Conservation (phyloP, 2,797 vertebrate genomes). For the Acanthurus leucopareius region DNA sequence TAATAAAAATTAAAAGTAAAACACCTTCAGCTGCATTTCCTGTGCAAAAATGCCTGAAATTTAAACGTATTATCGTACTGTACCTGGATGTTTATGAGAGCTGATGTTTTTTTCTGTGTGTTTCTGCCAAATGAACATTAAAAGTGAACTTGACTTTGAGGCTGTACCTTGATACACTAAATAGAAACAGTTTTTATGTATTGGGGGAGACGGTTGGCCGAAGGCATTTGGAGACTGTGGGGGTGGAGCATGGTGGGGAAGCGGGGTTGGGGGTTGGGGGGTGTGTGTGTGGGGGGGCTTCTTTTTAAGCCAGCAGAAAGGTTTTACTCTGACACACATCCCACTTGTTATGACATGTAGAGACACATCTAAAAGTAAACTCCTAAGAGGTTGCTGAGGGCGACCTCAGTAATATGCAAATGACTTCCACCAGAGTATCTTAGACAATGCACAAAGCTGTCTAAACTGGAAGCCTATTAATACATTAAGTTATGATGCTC, state of each 20-base stretch:
- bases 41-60: neutral
- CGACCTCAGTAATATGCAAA: conserved; percentile 85
- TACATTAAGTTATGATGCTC: conserved; percentile 70
- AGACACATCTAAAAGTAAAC: conserved; percentile 83
- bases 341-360: conserved; percentile 80
- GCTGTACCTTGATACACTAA: conserved; percentile 45
- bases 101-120: conserved; percentile 12
- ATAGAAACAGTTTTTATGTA: conserved; percentile 50
- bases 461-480: conserved; percentile 81
- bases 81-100: conserved; percentile 8
- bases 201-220: conserved; percentile 66
- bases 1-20: neutral
- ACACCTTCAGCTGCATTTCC: conserved; percentile 4
- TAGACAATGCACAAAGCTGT: conserved; percentile 83
- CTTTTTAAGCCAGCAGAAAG: conserved; percentile 61
- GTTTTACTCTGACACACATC: conserved; percentile 77
- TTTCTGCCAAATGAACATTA: conserved; percentile 17
- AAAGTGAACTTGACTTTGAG: conserved; percentile 46
- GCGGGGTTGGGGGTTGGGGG: conserved; percentile 16
- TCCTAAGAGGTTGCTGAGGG: conserved; percentile 84
- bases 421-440: conserved; percentile 79
- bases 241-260: conserved; percentile 49
- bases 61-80: conserved; percentile 15
- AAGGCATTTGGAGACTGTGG: conserved; percentile 68
- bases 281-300: neutral